Conservation (phyloP, 2,797 vertebrate genomes). For the Coregonus sp. region DNA sequence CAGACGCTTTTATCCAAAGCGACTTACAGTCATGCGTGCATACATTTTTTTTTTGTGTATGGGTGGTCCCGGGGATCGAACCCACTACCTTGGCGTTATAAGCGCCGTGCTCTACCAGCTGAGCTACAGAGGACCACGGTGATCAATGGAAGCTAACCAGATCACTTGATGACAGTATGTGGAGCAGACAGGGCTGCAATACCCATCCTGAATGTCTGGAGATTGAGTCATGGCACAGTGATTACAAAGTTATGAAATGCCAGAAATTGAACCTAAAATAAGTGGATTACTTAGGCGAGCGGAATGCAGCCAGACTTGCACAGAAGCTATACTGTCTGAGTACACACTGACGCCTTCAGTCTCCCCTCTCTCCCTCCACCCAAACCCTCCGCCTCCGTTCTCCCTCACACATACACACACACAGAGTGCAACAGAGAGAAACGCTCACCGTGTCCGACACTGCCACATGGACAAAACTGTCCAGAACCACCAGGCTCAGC, state of each 20-base stretch:
- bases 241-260: not conserved
- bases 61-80: too few species aligned
- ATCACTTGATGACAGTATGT: constrained; percentile 1
- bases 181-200: too few species aligned
- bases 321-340: not conserved
- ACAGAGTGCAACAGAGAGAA: constrained; percentile 16
- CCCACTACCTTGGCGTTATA: too few species aligned
- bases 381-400: not conserved
- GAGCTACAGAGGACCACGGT: too few species aligned
- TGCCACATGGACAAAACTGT: constrained; percentile 91
- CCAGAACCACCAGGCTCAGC: constrained; percentile 89
- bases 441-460: constrained; percentile 89
- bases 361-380: too few species aligned
- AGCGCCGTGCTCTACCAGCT: too few species aligned
- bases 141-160: not conserved
- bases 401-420: too few species aligned
- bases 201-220: too few species aligned
- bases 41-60: too few species aligned
- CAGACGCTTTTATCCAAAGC: too few species aligned
- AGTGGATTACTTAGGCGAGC: not conserved
- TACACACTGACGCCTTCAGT: constrained; percentile 10
- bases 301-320: not conserved
- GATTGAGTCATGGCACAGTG: not conserved
- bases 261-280: not conserved
- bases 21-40: too few species aligned